Evolutionary conservation across 2,113 vertebrate species (phyloP), one percentile per base, ranked within the genome.

Genomic region (Eubucco bourcierii): DNA sequence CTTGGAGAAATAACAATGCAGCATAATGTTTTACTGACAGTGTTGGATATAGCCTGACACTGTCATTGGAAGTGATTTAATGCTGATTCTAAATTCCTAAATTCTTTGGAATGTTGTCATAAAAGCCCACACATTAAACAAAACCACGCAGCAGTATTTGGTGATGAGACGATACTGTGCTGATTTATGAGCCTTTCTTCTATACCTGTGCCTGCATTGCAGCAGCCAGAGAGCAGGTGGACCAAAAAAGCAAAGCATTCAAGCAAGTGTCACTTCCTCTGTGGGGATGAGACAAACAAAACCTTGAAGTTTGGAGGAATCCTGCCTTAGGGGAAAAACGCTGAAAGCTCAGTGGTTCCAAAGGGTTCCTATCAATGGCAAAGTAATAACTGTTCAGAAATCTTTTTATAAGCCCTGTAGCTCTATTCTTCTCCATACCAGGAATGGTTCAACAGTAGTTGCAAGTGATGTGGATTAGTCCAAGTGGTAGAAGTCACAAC

Each of bases 31-130:
- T 80, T 93, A 77, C 68, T 64, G 78, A 77, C 41, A 58, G 52
- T 50, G 19, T 82, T 84, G 52, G 75, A 76, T 55, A 41, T 3
- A 23, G 52, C 59, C 64, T 0, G 1, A 89, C 2, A 4, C 12
- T 65, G 41, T 83, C 65, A 73, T 83, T 85, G 89, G 65, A 91
- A 67, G 16, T 83, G 89, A 91, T 87, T 91, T 92, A 92, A 83
- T 72, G 29, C 88, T 85, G 72, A 73, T 80, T 80, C 47, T 91
- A 84, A 95, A 90, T 55, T 61, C 79, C 84, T 88, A 91, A 88
- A 92, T 95, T 72, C 44, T 81, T 68, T 61, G 80, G 87, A 74
- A 87, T 4, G 4, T 21, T 81, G 64, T 81, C 52, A 78, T 78
- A 72, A 77, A 83, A 85, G 61, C 33, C 56, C 61, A 80, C 47